Percentiles rank a stretch among this genome's conserved stretches.
Evolutionary conservation across 2,888 invertebrate species (phyloP).

Genomic region (Platycnemis pennipes): DNA sequence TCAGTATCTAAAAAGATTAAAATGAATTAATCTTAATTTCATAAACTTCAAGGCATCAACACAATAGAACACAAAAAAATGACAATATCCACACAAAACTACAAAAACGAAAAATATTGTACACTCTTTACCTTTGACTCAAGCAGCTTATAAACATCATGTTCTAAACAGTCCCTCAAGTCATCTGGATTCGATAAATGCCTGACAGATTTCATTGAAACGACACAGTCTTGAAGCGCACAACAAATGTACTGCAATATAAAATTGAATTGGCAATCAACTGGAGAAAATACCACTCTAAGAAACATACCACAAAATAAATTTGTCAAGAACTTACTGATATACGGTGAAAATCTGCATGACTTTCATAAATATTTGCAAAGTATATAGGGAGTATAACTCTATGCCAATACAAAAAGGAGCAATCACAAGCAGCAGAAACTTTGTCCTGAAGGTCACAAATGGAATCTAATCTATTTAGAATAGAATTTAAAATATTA

Average conservation of each 20-base stretch:
- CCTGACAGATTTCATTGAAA: slow-evolving; percentile 70
- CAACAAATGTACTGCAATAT: slow-evolving; percentile 80
- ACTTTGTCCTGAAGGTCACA: slow-evolving; percentile 83
- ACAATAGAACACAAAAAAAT: background rate
- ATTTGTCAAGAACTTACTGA: slow-evolving; percentile 78
- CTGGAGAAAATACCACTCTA: background rate
- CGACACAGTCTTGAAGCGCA: slow-evolving; percentile 79
- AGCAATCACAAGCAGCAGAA: slow-evolving; percentile 85
- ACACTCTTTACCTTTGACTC: slow-evolving; percentile 70
- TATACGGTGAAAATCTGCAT: slow-evolving; percentile 84
- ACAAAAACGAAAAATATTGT: background rate
- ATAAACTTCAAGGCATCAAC: background rate
- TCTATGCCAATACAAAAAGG: slow-evolving; percentile 91
- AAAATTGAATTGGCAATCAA: slow-evolving; percentile 49
- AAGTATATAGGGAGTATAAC: slow-evolving; percentile 89
- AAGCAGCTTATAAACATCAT: slow-evolving; percentile 70
- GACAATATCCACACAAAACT: background rate
- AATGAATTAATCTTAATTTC: background rate
- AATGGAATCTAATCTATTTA: slow-evolving; percentile 85
- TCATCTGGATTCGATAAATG: slow-evolving; percentile 69
- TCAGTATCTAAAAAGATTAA: slow-evolving; percentile 76
- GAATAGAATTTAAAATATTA: slow-evolving; percentile 82
- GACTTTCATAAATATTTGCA: slow-evolving; percentile 85
- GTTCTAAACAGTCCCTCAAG: slow-evolving; percentile 70
- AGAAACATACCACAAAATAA: background rate